phyloP scores from a whole-genome alignment of 2,797 vertebrate species.

The Gymnothorax javanicus region DNA sequence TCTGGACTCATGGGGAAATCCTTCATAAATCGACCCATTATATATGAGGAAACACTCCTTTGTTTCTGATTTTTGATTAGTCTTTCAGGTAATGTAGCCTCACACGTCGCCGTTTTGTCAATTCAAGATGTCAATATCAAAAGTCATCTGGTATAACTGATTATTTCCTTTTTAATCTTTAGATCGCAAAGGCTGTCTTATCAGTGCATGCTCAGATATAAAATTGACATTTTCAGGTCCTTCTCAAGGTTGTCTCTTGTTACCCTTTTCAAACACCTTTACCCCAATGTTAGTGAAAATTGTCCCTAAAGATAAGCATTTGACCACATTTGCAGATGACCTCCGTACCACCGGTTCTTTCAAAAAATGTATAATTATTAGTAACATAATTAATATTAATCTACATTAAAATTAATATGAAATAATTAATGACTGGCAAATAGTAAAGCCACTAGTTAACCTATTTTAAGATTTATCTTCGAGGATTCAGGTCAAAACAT shows the following conservation, averaged over 20 bases:
- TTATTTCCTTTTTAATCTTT: conserved; percentile 7
- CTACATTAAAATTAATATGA: no score
- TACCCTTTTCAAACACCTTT: conserved; percentile 8
- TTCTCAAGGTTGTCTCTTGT: conserved; percentile 1
- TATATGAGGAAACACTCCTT: background rate
- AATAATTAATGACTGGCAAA: no score
- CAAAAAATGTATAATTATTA: background rate
- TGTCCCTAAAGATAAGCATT: conserved; percentile 5
- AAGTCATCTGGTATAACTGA: background rate
- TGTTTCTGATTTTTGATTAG: background rate
- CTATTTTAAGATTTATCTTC: no score
- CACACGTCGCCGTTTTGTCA: background rate
- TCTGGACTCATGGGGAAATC: background rate
- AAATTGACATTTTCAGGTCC: background rate
- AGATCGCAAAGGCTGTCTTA: conserved; percentile 13
- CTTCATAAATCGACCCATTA: background rate
- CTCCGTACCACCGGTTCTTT: background rate
- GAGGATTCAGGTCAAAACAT: no score
- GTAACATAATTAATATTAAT: no score
- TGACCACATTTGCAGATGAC: conserved; percentile 14
- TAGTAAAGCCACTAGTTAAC: no score
- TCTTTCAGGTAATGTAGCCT: background rate
- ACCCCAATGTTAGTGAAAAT: background rate
- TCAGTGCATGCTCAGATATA: conserved; percentile 15
- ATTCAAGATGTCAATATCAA: background rate